phyloP scores from a whole-genome alignment of 2,888 invertebrate genomes.

The Patella pellucida region DNA sequence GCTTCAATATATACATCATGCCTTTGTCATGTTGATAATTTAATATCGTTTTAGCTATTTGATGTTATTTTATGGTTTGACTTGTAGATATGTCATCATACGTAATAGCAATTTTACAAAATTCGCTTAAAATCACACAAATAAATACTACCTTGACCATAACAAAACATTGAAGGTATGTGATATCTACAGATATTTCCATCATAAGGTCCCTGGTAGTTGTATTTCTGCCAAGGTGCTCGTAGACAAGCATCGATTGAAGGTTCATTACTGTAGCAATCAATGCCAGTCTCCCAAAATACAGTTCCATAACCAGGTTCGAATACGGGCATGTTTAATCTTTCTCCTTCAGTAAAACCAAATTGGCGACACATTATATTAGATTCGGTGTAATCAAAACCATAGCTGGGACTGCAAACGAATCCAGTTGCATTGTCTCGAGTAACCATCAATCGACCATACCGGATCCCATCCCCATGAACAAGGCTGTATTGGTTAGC shows the following conservation, averaged over 20 bases:
- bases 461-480: not conserved
- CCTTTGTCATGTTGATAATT: too few relatives aligned
- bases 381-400: not conserved
- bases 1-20: too few relatives aligned
- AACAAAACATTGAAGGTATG: not conserved
- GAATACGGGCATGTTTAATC: not conserved
- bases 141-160: not conserved
- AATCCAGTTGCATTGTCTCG: not conserved
- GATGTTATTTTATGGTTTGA: too few relatives aligned
- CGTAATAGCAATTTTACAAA: too few relatives aligned
- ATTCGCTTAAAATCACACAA: too few relatives aligned
- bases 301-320: not conserved
- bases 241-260: not conserved
- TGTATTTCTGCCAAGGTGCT: not conserved
- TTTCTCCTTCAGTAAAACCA: not conserved
- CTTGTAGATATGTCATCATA: too few relatives aligned
- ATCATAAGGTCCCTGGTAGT: not conserved
- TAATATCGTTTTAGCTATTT: too few relatives aligned
- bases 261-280: not conserved
- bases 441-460: not conserved
- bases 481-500: conserved; percentile 3
- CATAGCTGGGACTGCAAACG: not conserved
- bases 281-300: not conserved
- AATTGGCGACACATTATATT: not conserved
- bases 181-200: not conserved